phyloP scores from a whole-genome alignment of 2,113 vertebrate genomes.

The Panthera uncia region DNA sequence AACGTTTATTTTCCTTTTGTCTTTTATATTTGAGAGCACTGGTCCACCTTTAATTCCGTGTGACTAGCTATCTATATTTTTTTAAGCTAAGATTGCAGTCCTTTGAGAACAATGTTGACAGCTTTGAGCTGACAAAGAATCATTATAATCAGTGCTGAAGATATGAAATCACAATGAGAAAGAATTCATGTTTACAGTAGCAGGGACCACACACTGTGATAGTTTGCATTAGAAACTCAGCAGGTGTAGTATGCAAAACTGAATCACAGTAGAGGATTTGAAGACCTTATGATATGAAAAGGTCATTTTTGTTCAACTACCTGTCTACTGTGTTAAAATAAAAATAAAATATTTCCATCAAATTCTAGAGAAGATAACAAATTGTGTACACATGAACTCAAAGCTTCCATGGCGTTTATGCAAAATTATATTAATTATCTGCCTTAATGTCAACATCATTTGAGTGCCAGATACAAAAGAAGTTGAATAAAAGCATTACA shows the following conservation, averaged over 20 bases:
- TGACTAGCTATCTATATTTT: constrained; percentile 40
- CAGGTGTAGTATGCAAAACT: constrained; percentile 80
- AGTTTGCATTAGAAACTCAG: constrained; percentile 86
- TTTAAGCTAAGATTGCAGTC: constrained; percentile 35
- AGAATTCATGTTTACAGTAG: constrained; percentile 85
- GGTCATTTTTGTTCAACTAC: constrained; percentile 80
- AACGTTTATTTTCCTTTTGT: neutral
- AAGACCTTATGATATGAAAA: constrained; percentile 77
- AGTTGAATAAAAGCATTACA: neutral
- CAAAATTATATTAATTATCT: constrained; percentile 13
- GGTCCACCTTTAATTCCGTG: neutral
- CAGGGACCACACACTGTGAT: constrained; percentile 84
- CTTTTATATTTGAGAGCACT: neutral
- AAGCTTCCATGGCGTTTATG: neutral
- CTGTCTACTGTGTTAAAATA: constrained; percentile 72
- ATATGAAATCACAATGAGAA: constrained; percentile 83
- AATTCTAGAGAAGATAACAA: neutral
- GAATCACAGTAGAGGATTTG: constrained; percentile 73
- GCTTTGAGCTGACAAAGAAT: constrained; percentile 83
- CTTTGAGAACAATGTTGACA: constrained; percentile 82
- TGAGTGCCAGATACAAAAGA: neutral
- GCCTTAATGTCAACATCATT: neutral
- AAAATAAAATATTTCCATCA: constrained; percentile 45
- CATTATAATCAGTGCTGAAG: constrained; percentile 84
- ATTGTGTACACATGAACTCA: neutral